Evolutionary conservation across 2,113 vertebrate genomes (phyloP).

Genomic region (Excalfactoria chinensis): DNA sequence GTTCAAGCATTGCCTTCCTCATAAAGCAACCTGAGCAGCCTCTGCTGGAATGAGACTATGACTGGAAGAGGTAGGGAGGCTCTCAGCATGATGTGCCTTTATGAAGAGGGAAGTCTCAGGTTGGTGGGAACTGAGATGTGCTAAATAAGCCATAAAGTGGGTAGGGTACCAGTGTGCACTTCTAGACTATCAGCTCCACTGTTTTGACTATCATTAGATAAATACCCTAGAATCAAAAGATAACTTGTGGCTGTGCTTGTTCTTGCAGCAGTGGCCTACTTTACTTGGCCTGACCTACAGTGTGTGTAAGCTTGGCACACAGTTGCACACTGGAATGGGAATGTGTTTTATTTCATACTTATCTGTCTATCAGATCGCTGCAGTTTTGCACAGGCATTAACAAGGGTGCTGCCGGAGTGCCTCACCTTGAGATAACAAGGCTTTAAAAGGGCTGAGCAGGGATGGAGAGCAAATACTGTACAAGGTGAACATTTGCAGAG

Average conservation of each 20-base stretch:
- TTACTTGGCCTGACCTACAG: background rate
- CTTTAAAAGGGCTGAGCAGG: background rate
- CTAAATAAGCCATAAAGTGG: background rate
- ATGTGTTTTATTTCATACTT: background rate
- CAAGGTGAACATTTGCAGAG: background rate
- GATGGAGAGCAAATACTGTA: background rate
- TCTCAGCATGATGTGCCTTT: background rate
- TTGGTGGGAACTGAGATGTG: accelerated
- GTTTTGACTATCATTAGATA: background rate
- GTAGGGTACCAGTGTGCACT: background rate
- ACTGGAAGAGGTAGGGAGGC: background rate
- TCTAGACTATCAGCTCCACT: background rate
- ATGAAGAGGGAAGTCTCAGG: background rate
- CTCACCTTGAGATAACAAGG: conserved; percentile 19
- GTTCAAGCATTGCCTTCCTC: background rate
- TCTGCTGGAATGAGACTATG: background rate
- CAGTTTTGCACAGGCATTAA: background rate
- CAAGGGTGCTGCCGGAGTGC: background rate
- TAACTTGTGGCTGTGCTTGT: background rate
- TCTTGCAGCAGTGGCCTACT: background rate
- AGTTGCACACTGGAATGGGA: background rate
- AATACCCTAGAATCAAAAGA: background rate
- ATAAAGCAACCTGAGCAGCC: background rate
- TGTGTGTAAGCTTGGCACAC: background rate
- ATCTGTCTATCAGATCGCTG: background rate